These are phyloP conservation scores for Coleophora deauratella DNA, from an alignment of 2,888 invertebrate species.

Conservation along the genomic window DNA sequence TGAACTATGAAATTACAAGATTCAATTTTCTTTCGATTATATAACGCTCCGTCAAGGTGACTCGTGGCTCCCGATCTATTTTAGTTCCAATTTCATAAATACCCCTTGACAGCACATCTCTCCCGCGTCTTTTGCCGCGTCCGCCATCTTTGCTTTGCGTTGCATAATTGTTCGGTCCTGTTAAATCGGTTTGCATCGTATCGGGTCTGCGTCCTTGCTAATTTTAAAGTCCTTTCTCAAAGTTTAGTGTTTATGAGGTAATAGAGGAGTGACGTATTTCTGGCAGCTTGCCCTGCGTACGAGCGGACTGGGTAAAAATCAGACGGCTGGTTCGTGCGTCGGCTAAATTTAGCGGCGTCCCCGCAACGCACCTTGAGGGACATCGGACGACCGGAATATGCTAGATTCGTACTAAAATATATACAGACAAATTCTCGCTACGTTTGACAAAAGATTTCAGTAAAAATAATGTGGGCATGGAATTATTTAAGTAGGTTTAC, in stretches of 20 bases:
- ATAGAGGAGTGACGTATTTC: slow-evolving; percentile 55
- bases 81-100: slow-evolving; percentile 73
- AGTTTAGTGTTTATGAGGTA: slow-evolving; percentile 68
- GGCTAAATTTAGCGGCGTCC: slow-evolving; percentile 44
- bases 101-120: slow-evolving; percentile 71
- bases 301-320: slow-evolving; percentile 48
- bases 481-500: too few relatives aligned
- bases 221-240: slow-evolving; percentile 69
- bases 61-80: slow-evolving; percentile 67
- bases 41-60: slow-evolving; percentile 69
- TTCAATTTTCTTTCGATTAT: slow-evolving; percentile 37
- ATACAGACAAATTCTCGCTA: not conserved
- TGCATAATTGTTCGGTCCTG: slow-evolving; percentile 48
- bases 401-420: slow-evolving; percentile 13
- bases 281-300: slow-evolving; percentile 73
- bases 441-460: too few relatives aligned
- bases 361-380: slow-evolving; percentile 59
- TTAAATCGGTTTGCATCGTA: slow-evolving; percentile 27
- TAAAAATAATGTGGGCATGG: too few relatives aligned
- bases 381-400: slow-evolving; percentile 29
- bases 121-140: slow-evolving; percentile 61
- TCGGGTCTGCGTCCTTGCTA: slow-evolving; percentile 57
- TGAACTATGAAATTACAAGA: slow-evolving; percentile 37
- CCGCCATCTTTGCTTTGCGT: slow-evolving; percentile 52
- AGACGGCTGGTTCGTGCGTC: slow-evolving; percentile 38